Evolutionary conservation across 2,888 invertebrate species (phyloP), one percentile per base, ranked within the genome.

Genomic region (Tachina grossa): DNA sequence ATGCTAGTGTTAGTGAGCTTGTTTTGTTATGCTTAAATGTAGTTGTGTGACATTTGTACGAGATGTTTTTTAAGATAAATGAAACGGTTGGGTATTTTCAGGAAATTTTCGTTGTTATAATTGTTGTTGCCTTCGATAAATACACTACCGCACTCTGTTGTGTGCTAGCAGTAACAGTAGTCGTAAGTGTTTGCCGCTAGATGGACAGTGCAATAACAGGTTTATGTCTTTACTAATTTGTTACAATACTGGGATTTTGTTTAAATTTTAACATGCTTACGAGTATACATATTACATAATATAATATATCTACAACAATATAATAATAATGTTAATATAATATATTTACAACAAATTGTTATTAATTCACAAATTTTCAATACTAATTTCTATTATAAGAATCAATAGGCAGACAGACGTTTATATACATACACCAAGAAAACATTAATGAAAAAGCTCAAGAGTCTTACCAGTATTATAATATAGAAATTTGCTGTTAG

Each of bases 131-230:
- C 49, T 74, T 9, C 16, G 71, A 16, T 43, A 77, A 47, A 39
- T 11, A 3, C 14, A 22, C 68, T 74, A 78, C 45, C 81, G 81
- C 85, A 84, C 83, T 76, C 90, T 90, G 78, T 13, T 49, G 89
- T 53, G 22, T 65, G 65, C 2, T 8, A 2, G 9, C 0, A 1
- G 81, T 82, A 81, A 77, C 41, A 13, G 3, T 2, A n/a, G 39
- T 51, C 80, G 14, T 9, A 0, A 1, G 3, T 1, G 9, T 6
- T 74, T 76, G 9, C 14, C 63, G 14, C 14, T 11, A 87, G 87
- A 55, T 51, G 77, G 41, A 13, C 0, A 1, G 1, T 1, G 9
- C 0, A 0, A 1, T 0, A 0, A 1, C 2, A 2, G 85, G 81
- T 85, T 66, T 43, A 0, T 83, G 79, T 55, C 82, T 72, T 14